Evolutionary conservation across 1,140 invertebrate species (phyloP), one percentile per base, ranked within the genome.

Genomic region (Coboldia fuscipes): DNA sequence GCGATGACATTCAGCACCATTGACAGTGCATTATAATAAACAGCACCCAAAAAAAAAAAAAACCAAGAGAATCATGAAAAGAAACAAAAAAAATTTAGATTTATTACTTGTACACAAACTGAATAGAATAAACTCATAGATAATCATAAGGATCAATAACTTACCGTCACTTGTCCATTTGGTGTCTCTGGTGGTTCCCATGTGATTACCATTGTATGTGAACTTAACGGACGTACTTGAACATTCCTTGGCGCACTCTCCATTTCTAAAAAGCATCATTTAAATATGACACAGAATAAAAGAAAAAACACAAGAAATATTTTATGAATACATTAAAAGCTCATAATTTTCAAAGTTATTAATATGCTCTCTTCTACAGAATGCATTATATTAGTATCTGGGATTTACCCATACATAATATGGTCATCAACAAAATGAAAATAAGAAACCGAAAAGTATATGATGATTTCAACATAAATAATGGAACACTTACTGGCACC

Each of bases 131-230:
- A n/a, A n/a, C n/a, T n/a, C n/a, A n/a, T n/a, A n/a, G n/a, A n/a
- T n/a, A n/a, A n/a, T n/a, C n/a, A n/a, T n/a, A n/a, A n/a, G n/a
- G n/a, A n/a, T n/a, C 7, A 24, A 24, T 8, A 48, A 60, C 68
- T 65, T 62, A 93, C 89, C 58, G 82, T 88, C 37, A 97, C 84
- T 72, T 89, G 79, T 42, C 92, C 93, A 58, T 97, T 96, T 13
- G 90, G 86, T 41, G 80, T 89, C 55, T 93, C 86, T 15, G 92
- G 92, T 51, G 89, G 85, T 48, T 90, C 80, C 93, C 93, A 98
- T 47, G 92, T 84, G 45, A 98, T 89, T 35, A 72, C 75, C 72
- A 97, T 86, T 13, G 89, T 96, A 48, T 74, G 89, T 12, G 88
- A 84, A 52, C 86, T 94, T 27, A 96, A 65, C 12, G 90, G 84